A percentile compares a stretch with the other conserved stretches of the same genome.
phyloP scores from a whole-genome alignment of 1,140 invertebrate genomes.

The Antheraea pernyi region DNA sequence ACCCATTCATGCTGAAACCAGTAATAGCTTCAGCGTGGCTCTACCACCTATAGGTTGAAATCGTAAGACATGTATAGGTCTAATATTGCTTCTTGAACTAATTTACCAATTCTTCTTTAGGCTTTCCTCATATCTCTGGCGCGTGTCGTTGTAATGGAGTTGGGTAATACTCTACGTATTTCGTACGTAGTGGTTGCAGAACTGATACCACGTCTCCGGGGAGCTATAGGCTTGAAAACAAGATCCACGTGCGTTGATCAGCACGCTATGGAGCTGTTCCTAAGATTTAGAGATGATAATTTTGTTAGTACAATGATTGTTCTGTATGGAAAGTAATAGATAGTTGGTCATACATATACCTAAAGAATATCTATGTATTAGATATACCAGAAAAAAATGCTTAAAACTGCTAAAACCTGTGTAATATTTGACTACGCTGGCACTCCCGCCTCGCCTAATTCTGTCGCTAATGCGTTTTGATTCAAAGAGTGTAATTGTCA shows the following conservation, averaged over 20 bases:
- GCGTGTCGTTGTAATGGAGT: constrained; percentile 51
- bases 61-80: too few species aligned
- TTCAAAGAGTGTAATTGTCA: too few species aligned
- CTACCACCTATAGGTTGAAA: too few species aligned
- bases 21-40: too few species aligned
- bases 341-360: too few species aligned
- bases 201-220: constrained; percentile 56
- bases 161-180: constrained; percentile 43
- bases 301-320: constrained; percentile 48
- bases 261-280: constrained; percentile 45
- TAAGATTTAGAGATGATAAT: constrained; percentile 38
- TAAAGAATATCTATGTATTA: too few species aligned
- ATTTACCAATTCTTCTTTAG: constrained; percentile 30
- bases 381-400: too few species aligned
- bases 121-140: constrained; percentile 66
- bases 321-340: neutral
- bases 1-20: too few species aligned
- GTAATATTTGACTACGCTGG: too few species aligned
- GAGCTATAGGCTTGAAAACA: constrained; percentile 42
- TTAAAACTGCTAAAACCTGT: too few species aligned
- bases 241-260: constrained; percentile 36
- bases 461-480: too few species aligned
- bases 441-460: too few species aligned
- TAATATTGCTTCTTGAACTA: neutral
- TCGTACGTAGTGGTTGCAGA: constrained; percentile 66